Conservation (phyloP, 2,113 vertebrate genomes). For the Promerops cafer region DNA sequence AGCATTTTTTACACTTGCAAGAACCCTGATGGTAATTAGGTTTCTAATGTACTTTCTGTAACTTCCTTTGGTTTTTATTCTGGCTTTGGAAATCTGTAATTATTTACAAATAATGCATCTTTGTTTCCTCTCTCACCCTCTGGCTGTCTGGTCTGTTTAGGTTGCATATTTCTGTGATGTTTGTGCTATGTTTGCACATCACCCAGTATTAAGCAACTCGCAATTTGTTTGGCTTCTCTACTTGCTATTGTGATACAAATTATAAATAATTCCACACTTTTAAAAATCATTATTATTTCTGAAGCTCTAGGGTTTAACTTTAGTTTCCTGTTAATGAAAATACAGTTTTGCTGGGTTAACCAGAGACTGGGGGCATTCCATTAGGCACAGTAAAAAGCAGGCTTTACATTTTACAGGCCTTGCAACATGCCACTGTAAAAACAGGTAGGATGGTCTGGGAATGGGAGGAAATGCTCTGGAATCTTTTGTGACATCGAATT, state of each 20-base stretch:
- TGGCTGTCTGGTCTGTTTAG: background rate
- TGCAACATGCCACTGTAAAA: background rate
- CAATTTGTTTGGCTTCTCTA: background rate
- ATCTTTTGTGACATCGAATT: background rate
- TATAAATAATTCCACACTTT: background rate
- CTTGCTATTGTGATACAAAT: slow-evolving; percentile 2
- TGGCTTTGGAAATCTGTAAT: background rate
- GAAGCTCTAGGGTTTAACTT: background rate
- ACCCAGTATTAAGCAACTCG: background rate
- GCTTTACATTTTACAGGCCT: background rate
- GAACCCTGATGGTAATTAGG: background rate
- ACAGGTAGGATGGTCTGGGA: background rate
- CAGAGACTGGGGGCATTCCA: background rate
- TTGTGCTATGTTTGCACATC: background rate
- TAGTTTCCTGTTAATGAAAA: background rate
- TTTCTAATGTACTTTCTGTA: background rate
- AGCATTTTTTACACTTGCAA: background rate
- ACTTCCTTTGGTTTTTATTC: background rate
- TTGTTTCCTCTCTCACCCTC: background rate
- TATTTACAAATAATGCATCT: background rate
- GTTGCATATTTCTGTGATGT: background rate
- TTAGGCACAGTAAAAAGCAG: background rate
- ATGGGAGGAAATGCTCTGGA: background rate
- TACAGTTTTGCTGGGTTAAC: background rate
- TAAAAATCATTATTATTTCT: background rate